These are phyloP conservation scores for Hyles lineata DNA, from an alignment of 2,888 invertebrate genomes.

Conservation along the genomic window DNA sequence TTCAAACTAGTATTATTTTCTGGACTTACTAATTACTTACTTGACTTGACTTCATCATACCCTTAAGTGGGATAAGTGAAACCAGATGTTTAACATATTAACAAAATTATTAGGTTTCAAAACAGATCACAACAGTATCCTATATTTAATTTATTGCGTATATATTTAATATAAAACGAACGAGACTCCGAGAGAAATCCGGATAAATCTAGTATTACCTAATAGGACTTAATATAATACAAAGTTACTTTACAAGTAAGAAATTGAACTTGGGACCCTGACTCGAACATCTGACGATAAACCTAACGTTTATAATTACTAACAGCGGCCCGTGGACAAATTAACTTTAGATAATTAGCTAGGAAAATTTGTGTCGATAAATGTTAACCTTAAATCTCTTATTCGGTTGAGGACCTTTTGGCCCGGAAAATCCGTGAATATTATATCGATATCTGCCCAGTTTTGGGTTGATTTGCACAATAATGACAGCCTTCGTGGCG, in stretches of 20 bases:
- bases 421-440: no score
- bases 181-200: neutral
- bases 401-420: no score
- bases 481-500: neutral
- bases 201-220: neutral
- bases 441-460: no score
- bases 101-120: no score
- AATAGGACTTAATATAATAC: neutral
- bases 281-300: constrained; percentile 6
- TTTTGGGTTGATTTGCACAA: no score
- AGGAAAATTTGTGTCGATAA: neutral
- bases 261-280: constrained; percentile 4
- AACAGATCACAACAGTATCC: no score
- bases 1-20: no score
- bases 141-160: no score
- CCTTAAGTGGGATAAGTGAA: no score
- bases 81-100: no score
- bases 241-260: neutral
- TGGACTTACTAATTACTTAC: no score
- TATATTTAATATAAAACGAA: neutral
- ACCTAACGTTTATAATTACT: neutral
- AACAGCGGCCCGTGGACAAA: neutral
- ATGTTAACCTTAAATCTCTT: neutral
- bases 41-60: no score
- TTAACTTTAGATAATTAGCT: neutral